Evolutionary conservation across 2,888 invertebrate genomes (phyloP).

Genomic region (Chirona hameri): DNA sequence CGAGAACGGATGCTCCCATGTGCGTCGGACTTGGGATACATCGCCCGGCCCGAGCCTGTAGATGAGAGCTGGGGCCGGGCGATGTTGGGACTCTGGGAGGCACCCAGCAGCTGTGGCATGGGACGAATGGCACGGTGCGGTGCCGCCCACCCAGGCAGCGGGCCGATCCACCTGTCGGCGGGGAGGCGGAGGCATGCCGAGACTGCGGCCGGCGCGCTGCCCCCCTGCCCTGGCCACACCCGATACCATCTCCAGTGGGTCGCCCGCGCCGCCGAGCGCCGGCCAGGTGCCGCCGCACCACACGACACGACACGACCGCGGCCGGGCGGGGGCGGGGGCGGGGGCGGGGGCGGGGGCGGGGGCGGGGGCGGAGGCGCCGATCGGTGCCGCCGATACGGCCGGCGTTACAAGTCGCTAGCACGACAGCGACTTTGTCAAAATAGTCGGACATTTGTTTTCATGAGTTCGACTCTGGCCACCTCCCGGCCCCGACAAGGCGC

Average conservation of each 20-base stretch:
- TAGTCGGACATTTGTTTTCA: neutral
- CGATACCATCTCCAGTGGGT: neutral
- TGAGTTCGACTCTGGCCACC: no score
- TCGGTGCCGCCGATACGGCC: neutral
- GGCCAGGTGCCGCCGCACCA: neutral
- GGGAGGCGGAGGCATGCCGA: neutral
- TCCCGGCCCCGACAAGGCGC: no score
- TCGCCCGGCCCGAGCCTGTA: no score
- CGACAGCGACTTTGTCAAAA: neutral
- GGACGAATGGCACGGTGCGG: neutral
- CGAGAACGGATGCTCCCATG: no score
- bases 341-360: neutral
- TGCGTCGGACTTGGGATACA: no score
- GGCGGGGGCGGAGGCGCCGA: neutral
- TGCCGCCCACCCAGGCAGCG: neutral
- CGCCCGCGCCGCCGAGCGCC: neutral
- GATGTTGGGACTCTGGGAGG: no score
- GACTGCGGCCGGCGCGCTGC: neutral
- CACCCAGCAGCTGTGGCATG: no score
- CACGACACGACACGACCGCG: neutral
- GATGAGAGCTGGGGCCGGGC: no score
- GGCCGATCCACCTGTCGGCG: neutral
- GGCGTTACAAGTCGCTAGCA: neutral
- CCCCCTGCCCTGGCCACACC: neutral
- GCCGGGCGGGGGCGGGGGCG: neutral